Percentiles rank a stretch among this genome's conserved stretches.
phyloP scores from a whole-genome alignment of 1,140 invertebrate genomes.

The Hycleus cichorii region DNA sequence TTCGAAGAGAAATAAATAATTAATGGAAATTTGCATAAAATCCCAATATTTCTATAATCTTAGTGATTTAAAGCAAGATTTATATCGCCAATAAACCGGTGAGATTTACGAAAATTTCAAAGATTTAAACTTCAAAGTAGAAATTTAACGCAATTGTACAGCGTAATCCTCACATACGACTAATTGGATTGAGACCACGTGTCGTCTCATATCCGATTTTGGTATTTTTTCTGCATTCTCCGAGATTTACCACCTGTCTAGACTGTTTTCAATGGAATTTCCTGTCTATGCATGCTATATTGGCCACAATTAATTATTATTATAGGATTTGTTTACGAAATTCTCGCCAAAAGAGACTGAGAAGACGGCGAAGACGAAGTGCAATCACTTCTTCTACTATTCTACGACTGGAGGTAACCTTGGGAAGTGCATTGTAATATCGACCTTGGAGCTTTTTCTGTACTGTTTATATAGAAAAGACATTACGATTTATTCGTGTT shows the following conservation, averaged over 20 bases:
- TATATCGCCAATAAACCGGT: no score
- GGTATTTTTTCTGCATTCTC: background rate
- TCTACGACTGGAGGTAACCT: background rate
- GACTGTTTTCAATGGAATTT: background rate
- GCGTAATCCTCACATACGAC: no score
- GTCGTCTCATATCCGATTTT: no score
- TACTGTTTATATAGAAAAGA: background rate
- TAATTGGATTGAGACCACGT: no score
- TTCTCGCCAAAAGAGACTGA: background rate
- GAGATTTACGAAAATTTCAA: no score
- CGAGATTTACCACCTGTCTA: background rate
- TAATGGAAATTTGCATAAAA: background rate
- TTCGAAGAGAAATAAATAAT: background rate
- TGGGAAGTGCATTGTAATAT: background rate
- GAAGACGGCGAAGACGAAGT: no score
- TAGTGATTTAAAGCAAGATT: no score
- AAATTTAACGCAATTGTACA: no score
- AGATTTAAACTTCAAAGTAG: no score
- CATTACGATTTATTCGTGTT: background rate
- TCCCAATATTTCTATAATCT: background rate
- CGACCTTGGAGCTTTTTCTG: background rate
- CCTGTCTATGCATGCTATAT: background rate
- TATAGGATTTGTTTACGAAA: background rate
- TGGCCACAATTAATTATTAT: background rate
- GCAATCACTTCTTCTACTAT: background rate